These are phyloP conservation scores for Drosophila parvula DNA, from an alignment of 1,140 invertebrate species.

Conservation along the genomic window DNA sequence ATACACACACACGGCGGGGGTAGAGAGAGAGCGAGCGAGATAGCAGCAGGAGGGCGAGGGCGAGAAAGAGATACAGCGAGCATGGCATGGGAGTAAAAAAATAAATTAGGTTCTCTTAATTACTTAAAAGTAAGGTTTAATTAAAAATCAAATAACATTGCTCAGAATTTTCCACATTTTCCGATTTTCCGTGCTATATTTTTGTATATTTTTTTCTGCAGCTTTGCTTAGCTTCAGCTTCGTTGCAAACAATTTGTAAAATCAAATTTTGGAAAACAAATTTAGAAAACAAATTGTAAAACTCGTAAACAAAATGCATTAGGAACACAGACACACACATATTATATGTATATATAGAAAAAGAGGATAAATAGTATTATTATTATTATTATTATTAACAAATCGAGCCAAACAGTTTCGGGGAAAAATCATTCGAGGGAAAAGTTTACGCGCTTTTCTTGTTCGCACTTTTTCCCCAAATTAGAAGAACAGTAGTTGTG, in stretches of 20 bases:
- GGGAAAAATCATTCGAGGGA: slow-evolving; percentile 25
- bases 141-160: slow-evolving; percentile 18
- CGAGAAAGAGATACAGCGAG: slow-evolving; percentile 36
- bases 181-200: slow-evolving; percentile 40
- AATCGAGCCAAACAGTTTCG: slow-evolving; percentile 34
- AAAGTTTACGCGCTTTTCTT: slow-evolving; percentile 38
- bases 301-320: slow-evolving; percentile 66
- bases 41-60: slow-evolving; percentile 43
- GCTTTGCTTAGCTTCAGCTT: slow-evolving; percentile 55
- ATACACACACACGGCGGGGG: slow-evolving; percentile 40
- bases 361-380: slow-evolving; percentile 30
- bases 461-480: slow-evolving; percentile 24
- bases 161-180: slow-evolving; percentile 72
- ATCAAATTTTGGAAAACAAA: slow-evolving; percentile 19
- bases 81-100: slow-evolving; percentile 35
- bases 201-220: slow-evolving; percentile 15
- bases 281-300: slow-evolving; percentile 32
- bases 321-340: slow-evolving; percentile 55
- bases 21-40: slow-evolving; percentile 30
- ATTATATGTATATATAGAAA: slow-evolving; percentile 6
- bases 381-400: slow-evolving; percentile 35
- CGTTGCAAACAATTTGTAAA: slow-evolving; percentile 54
- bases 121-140: slow-evolving; percentile 19
- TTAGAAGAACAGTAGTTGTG: slow-evolving; percentile 15
- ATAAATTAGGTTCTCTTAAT: slow-evolving; percentile 36